Base-by-base conservation (phyloP, 2,113 vertebrate species). In the Pitta sordida region DNA sequence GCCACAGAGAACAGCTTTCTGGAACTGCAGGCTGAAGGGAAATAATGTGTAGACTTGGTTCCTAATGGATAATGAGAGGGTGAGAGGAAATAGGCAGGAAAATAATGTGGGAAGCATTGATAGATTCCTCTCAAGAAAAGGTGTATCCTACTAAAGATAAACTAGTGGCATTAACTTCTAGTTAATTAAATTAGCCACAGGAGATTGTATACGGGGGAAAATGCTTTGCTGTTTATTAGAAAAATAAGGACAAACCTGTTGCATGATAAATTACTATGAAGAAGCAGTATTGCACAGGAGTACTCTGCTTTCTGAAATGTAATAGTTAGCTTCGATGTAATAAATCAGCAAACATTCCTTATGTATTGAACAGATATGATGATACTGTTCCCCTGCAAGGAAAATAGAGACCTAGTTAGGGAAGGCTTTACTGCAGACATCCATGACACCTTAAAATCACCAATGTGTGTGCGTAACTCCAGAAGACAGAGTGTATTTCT, bases 131-230 rank as follows among this genome's bases (percentile, higher is more conserved):
- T 65, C 46, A 79, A 71, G 44, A 59, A 76, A 43, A 69, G 43
- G 65, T n/a, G 43, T 90, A 53, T 26, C 3, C 29, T 55, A 11
- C 36, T 87, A 83, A 90, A 80, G 86, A 78, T 77, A 92, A 87
- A 79, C 30, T 24, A 39, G 74, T 85, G n/a, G n/a, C 73, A 37
- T 22, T 3, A 68, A 68, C 80, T 82, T 78, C 18, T 53, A 89
- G 53, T 87, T 91, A 81, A 93, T 95, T 70, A 69, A 91, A 92
- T 92, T 84, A 78, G 69, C 68, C 81, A 86, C 36, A 91, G 80
- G 76, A 93, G 86, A 32, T 62, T 55, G 41, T 70, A 5, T 23
- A 18, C 37, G 41, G 62, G 62, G 60, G 84, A 81, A 93, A 55
- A 17, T 49, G 36, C n/a, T 82, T 71, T 79, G 80, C 78, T 39